Evolutionary conservation across 2,113 vertebrate species (phyloP), one percentile per base, ranked within the genome.

Genomic region (Muntiacus reevesi): DNA sequence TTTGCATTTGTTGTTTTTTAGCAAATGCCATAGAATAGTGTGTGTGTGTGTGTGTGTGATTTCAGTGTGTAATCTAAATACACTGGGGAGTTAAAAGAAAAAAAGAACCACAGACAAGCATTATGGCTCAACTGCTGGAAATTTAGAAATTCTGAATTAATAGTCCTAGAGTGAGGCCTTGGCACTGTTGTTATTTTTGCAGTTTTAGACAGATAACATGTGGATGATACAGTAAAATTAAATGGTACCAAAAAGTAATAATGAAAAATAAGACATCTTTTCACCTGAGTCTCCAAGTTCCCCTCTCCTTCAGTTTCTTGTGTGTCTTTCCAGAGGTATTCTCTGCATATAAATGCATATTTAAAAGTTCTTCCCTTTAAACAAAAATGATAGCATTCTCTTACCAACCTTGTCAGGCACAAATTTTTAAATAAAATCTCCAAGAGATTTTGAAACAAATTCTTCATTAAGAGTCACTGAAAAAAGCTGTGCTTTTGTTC

Each of bases 381-480:
- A 79, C 6, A 62, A 88, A 96, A 89, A 40, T 40, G 40, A 92
- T 52, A 74, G 33, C 81, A 84, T 25, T 16, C 6, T 95, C 59
- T 40, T 36, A 17, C 43, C 3, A 25, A 90, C n/a, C 5, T 89
- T 60, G 40, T 89, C 30, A 82, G 76, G n/a, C 27, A 83, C 19
- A 64, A 19, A 36, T 27, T 71, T 94, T 94, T 91, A n/a, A n/a
- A 64, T 57, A 97, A 96, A 40, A n/a, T 59, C 28, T 76, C 47
- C n/a, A 79, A 89, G 64, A 97, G 28, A 71, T 71, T 81, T 94
- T 79, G 50, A 92, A 79, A 23, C 59, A 91, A 93, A 85, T 10
- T 50, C 52, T 85, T 91, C 28, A 7, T 91, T 93, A 79, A 71
- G 52, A 85, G 36, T 16, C 17, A 81, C 36, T 52, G 52, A 90